Conservation (phyloP, 1,140 invertebrate genomes). For the Heliconius melpomene region DNA sequence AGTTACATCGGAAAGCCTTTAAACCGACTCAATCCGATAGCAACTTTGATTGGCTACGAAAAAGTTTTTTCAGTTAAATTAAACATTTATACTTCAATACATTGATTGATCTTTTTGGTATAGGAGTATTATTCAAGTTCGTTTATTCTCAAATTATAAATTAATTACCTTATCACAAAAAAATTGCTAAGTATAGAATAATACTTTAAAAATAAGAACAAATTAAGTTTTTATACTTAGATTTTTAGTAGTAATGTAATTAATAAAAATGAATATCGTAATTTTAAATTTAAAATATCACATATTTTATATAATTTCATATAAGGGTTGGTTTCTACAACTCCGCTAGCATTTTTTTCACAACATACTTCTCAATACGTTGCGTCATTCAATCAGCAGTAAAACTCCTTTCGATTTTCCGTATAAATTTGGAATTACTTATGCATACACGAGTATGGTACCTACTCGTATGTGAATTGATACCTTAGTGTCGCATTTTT, state of each 20-base stretch:
- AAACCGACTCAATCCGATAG: neutral
- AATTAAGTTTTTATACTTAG: no score
- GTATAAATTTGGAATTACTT: neutral
- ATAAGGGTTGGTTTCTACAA: neutral
- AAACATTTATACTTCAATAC: neutral
- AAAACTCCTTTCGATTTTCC: conserved; percentile 9
- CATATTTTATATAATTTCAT: neutral
- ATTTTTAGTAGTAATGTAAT: no score
- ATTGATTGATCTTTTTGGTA: neutral
- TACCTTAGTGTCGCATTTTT: neutral
- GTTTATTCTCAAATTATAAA: no score
- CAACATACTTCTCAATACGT: neutral
- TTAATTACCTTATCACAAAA: no score
- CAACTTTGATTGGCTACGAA: neutral
- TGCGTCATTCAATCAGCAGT: conserved; percentile 11
- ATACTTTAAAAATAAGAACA: no score
- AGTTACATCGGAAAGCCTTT: conserved; percentile 9
- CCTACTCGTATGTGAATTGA: neutral
- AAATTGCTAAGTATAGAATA: no score
- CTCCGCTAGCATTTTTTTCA: neutral
- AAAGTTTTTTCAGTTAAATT: neutral
- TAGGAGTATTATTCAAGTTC: no score
- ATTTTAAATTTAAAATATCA: no score
- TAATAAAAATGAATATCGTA: no score
- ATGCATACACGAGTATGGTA: neutral